Evolutionary conservation across 2,888 invertebrate genomes (phyloP), one percentile per base, ranked within the genome.

Genomic region (Rhingia campestris): DNA sequence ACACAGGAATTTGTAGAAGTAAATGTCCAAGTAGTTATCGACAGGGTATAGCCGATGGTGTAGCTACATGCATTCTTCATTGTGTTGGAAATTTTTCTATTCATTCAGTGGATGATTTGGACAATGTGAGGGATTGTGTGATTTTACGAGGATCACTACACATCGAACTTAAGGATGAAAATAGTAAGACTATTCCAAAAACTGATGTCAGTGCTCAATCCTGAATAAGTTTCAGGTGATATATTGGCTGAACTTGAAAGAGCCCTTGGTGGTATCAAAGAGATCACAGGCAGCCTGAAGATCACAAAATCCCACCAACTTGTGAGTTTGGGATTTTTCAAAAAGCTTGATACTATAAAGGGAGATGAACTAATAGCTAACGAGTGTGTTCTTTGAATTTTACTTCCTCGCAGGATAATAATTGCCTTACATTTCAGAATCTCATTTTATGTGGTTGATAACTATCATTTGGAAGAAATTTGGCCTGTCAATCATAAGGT

Each of bases 91-190:
- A 86, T 9, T 89, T 87, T 59, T 87, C 87, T 7, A 81, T 90
- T 2, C 87, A 82, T 14, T 82, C 86, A 0, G 69, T 45, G 0
- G 56, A 77, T 6, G 90, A 90, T 58, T 56, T 90, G 35, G 80
- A 87, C 4, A 89, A 89, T 10, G 91, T 95, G 12, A 92, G 92
- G 39, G 95, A 94, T 1, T 96, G 96, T 88, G 94, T 95, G 0
- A 92, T 93, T 59, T 94, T 97, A 54, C 92, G 93, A 33, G 96
- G 96, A 0, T 93, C 94, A 1, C 89, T 97, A 22, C 94, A 93
- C 61, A 95, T 97, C 7, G 88, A 90, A 35, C 67, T 91, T 2
- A 86, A 74, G 0, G 87, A 89, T 7, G 87, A 88, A 10, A 64
- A 88, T 75, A 81, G 86, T 41, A 45, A 9, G 7, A 4, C 9